phyloP scores from a whole-genome alignment of 2,888 invertebrate species.

The Camptogramma bilineatum region DNA sequence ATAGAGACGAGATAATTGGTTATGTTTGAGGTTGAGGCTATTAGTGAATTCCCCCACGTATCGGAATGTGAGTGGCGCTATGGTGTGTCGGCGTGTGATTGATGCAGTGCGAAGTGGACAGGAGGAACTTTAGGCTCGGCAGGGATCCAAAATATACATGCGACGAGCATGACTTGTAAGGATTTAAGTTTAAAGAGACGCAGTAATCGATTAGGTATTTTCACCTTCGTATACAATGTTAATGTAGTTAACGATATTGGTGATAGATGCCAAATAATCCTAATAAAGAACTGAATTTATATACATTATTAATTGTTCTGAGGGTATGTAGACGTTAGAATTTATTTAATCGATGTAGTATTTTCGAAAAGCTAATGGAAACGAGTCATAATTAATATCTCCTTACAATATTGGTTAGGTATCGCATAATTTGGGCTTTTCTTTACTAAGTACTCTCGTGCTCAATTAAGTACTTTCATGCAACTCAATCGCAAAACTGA shows the following conservation, averaged over 20 bases:
- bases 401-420: constrained; percentile 47
- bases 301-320: constrained; percentile 84
- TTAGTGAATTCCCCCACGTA: constrained; percentile 54
- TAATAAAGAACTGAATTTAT: constrained; percentile 86
- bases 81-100: constrained; percentile 45
- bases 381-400: constrained; percentile 56
- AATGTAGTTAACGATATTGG: constrained; percentile 80
- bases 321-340: constrained; percentile 81
- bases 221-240: constrained; percentile 82
- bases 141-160: constrained; percentile 71
- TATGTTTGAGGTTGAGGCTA: constrained; percentile 55
- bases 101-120: constrained; percentile 63
- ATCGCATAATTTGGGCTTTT: constrained; percentile 35
- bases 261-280: constrained; percentile 85
- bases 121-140: constrained; percentile 82
- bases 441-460: constrained; percentile 52
- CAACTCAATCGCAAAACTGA: constrained; percentile 59
- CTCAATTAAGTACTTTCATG: constrained; percentile 61
- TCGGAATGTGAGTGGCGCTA: constrained; percentile 59
- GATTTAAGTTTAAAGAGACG: constrained; percentile 73
- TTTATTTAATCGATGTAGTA: constrained; percentile 72
- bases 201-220: constrained; percentile 78
- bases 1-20: constrained; percentile 33
- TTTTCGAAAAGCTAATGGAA: constrained; percentile 49
- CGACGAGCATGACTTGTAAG: constrained; percentile 57